phyloP scores from a whole-genome alignment of 2,888 invertebrate genomes.

The Agonum fuliginosum region DNA sequence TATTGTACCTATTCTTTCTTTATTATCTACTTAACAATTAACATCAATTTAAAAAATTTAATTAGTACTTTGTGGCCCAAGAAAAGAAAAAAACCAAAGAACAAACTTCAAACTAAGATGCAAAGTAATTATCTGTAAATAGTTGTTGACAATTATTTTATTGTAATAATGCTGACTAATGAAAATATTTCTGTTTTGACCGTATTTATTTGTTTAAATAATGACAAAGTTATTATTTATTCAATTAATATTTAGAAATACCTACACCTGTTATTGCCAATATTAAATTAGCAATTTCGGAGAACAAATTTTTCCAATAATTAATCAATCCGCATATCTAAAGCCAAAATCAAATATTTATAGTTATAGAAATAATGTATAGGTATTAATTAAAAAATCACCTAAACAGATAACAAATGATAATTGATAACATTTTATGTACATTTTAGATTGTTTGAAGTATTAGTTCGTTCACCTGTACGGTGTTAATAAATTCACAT shows the following conservation, averaged over 20 bases:
- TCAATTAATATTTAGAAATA: no score
- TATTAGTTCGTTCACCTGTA: slow-evolving; percentile 8
- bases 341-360: slow-evolving; percentile 8
- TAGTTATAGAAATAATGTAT: neutral
- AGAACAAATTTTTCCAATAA: neutral
- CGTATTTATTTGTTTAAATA: neutral
- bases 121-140: neutral
- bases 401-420: neutral
- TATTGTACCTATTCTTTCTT: neutral
- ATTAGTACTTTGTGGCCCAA: neutral
- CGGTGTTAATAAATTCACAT: no score
- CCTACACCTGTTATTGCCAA: no score
- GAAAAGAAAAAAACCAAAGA: neutral
- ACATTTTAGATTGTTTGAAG: neutral
- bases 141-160: neutral
- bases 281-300: no score
- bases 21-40: neutral
- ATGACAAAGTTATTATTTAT: neutral
- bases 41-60: neutral
- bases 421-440: neutral
- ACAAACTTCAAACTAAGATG: neutral
- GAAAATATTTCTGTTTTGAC: neutral
- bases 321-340: neutral
- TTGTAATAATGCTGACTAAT: slow-evolving; percentile 14
- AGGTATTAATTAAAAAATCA: neutral